These are phyloP conservation scores for Heterohyrax brucei DNA, from an alignment of 2,797 vertebrate genomes.

Conservation along the genomic window DNA sequence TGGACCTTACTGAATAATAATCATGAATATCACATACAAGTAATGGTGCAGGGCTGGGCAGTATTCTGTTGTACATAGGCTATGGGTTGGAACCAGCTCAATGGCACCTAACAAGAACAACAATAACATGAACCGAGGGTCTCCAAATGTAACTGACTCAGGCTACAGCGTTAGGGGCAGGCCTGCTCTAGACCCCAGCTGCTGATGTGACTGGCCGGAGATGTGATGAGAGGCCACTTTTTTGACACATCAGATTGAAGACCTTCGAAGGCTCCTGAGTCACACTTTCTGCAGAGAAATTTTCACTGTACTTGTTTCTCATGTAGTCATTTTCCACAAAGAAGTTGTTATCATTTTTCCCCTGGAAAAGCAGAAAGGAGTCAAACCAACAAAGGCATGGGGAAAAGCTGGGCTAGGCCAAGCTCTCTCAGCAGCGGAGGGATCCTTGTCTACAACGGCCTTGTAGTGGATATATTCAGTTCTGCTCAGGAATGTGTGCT, in stretches of 20 bases:
- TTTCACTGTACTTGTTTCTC: background rate
- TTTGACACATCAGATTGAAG: background rate
- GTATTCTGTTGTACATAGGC: too few species aligned
- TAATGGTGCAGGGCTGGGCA: too few species aligned
- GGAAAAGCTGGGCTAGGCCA: background rate
- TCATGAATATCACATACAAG: too few species aligned
- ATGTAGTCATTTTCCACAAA: background rate
- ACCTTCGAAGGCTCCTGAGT: background rate
- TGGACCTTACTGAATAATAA: too few species aligned
- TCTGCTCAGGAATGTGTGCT: background rate
- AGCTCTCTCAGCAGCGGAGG: too few species aligned
- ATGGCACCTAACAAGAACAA: too few species aligned
- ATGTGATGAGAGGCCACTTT: background rate
- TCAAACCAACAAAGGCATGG: background rate
- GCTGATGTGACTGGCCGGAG: background rate
- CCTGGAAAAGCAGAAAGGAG: conserved; percentile 21
- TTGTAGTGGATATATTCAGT: background rate
- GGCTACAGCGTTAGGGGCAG: background rate
- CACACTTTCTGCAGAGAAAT: background rate
- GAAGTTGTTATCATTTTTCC: background rate
- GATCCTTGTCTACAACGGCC: background rate
- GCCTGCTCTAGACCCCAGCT: background rate
- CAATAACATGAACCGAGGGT: background rate
- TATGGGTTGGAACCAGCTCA: too few species aligned
- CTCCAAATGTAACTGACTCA: background rate